phyloP scores from a whole-genome alignment of 37 sponge, comb jelly and placozoan species.

The Corticium candelabrum region DNA sequence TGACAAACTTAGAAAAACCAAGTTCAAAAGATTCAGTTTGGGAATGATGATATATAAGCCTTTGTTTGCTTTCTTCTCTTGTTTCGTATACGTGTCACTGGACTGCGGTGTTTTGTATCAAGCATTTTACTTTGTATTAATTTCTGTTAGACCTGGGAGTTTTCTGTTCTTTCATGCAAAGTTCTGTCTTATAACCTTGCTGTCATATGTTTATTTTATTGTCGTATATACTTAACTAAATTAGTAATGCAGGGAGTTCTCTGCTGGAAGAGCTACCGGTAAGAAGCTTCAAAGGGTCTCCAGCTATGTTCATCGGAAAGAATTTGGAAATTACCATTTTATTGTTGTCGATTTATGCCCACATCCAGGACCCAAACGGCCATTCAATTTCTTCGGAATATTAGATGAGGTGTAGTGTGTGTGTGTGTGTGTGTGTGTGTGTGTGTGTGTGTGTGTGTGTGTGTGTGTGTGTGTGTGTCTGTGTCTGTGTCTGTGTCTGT shows the following conservation, averaged over 20 bases:
- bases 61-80: too few species aligned
- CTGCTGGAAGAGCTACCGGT: slow-evolving; percentile 22
- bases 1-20: too few species aligned
- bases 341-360: slow-evolving; percentile 75
- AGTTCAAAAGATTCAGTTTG: too few species aligned
- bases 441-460: background rate
- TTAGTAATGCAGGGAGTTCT: slow-evolving; percentile 31
- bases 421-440: slow-evolving; percentile 5
- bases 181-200: too few species aligned
- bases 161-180: too few species aligned
- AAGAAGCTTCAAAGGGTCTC: slow-evolving; percentile 29
- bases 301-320: slow-evolving; percentile 37
- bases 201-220: background rate
- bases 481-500: background rate
- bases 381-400: slow-evolving; percentile 86
- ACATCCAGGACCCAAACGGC: slow-evolving; percentile 61
- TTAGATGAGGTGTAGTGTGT: slow-evolving; percentile 41
- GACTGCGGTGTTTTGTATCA: too few species aligned
- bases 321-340: slow-evolving; percentile 67
- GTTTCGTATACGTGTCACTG: too few species aligned
- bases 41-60: too few species aligned
- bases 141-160: too few species aligned
- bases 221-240: too few species aligned
- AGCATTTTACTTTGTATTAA: too few species aligned
- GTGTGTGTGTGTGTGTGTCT: slow-evolving; percentile 1